phyloP scores from a whole-genome alignment of 2,888 invertebrate species.

The Nezara viridula region DNA sequence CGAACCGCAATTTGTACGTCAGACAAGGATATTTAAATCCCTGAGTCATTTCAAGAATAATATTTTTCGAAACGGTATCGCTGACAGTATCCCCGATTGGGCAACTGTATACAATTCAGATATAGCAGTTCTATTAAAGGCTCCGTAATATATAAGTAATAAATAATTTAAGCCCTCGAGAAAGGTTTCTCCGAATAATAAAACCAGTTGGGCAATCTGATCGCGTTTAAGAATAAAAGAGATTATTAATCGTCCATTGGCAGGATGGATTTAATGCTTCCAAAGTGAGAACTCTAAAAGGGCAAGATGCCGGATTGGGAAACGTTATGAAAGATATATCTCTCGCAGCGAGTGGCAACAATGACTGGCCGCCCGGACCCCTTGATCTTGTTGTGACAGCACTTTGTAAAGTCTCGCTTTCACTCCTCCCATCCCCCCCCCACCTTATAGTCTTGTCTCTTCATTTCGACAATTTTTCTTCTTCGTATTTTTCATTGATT shows the following conservation, averaged over 20 bases:
- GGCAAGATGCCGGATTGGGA: conserved; percentile 25
- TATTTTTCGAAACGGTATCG: conserved; percentile 11
- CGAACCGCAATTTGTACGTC: not conserved
- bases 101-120: conserved; percentile 15
- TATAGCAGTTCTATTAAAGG: not conserved
- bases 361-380: not conserved
- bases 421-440: not conserved
- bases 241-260: conserved; percentile 47
- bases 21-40: not conserved
- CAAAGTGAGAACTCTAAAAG: conserved; percentile 11
- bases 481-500: not conserved
- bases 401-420: not conserved
- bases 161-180: not conserved
- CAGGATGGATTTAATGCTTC: conserved; percentile 14
- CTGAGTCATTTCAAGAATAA: not conserved
- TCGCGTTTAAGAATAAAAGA: conserved; percentile 8
- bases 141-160: conserved; percentile 19
- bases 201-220: conserved; percentile 5
- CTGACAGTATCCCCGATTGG: not conserved
- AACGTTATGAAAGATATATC: conserved; percentile 44
- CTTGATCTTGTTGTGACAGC: conserved; percentile 42
- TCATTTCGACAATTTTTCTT: not conserved
- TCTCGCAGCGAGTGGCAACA: not conserved
- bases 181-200: not conserved
- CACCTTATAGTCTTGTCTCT: not conserved